Base-by-base conservation (phyloP, 1,140 invertebrate genomes). In the Drosophila oshimai region DNA sequence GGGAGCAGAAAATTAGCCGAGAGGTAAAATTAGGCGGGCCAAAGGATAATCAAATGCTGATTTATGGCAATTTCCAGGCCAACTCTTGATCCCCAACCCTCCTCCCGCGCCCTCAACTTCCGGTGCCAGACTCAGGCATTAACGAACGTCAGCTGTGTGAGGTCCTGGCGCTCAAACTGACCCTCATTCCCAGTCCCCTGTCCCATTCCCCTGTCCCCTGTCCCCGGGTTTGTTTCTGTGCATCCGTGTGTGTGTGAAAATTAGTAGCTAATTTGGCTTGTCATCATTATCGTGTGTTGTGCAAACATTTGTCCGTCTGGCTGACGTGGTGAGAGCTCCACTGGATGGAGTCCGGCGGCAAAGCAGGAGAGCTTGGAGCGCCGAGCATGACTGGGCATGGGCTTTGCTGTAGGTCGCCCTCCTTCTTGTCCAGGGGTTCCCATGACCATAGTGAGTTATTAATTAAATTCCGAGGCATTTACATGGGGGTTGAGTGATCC, bases 251-350 rank as follows among this genome's bases (percentile, higher is more conserved):
- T 80, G 47, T 77, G 81, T 87, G 69, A 81, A 87, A 87, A 87
- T 87, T 87, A 87, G 81, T 87, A 87, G 81, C 81, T 87, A 87
- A 87, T 87, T 87, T 87, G 81, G 62, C 73, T 67, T 87, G 81
- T 87, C 81, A 87, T 87, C 81, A 87, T 87, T 87, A 87, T 87
- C 55, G 76, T 81, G 69, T 76, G 83, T 87, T 87, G 81, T 87
- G 81, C 81, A 87, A 87, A 87, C 81, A 87, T 87, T 87, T 88
- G 81, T 87, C 79, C 60, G 72, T 78, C 73, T 65, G 57, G 57
- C 42, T 47, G 28, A 46, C 42, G 17, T 42, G 62, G 36, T 47
- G 49, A 58, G 65, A 53, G 26, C 18, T 49, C 24, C 57, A n/a
- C 6, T 45, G 60, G 22, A 24, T 57, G 7, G 37, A 13, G 18